These are phyloP conservation scores for Acipenser ruthenus DNA, from an alignment of 2,797 vertebrate species.

Conservation along the genomic window DNA sequence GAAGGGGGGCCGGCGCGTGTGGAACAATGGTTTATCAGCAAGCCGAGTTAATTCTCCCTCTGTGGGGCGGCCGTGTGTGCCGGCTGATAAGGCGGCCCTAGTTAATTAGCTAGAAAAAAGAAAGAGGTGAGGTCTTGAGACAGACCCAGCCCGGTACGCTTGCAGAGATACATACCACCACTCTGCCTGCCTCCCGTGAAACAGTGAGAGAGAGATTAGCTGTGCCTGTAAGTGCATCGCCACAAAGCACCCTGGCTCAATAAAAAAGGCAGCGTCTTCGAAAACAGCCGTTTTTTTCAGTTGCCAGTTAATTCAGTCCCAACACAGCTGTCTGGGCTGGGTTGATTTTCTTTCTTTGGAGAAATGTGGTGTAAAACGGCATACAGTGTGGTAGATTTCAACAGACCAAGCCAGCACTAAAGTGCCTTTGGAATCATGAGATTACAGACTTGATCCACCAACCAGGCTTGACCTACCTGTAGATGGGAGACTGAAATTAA, in stretches of 20 bases:
- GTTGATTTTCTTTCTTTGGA: no score
- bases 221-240: not conserved
- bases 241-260: not conserved
- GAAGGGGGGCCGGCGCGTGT: constrained; percentile 25
- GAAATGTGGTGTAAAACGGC: no score
- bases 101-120: constrained; percentile 61
- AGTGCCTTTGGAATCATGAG: no score
- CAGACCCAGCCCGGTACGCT: constrained; percentile 21
- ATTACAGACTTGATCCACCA: no score
- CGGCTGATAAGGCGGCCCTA: constrained; percentile 60
- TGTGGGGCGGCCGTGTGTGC: constrained; percentile 46
- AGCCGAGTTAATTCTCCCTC: constrained; percentile 32
- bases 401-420: no score
- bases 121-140: constrained; percentile 12
- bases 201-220: not conserved
- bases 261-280: constrained; percentile 1
- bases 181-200: not conserved
- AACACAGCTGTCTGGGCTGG: not conserved
- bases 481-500: no score
- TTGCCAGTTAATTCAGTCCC: not conserved
- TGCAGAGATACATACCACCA: constrained; percentile 17
- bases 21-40: constrained; percentile 10
- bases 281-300: not conserved
- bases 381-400: no score
- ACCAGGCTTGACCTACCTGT: no score